Evolutionary conservation across 2,888 invertebrate genomes (phyloP).

Genomic region (Hypomecis punctinalis): DNA sequence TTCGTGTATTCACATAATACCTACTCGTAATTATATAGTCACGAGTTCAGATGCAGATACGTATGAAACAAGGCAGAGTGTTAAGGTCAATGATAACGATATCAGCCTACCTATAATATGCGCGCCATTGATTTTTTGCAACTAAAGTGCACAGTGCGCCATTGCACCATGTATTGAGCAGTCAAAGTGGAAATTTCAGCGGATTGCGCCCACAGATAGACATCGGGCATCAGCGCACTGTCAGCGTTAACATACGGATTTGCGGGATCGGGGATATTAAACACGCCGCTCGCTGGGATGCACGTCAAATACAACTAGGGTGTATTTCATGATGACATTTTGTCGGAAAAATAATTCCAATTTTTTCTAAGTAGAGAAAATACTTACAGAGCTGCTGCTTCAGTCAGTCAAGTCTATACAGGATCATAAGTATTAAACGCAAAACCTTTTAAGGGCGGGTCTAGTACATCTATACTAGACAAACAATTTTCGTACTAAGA

Average conservation of each 20-base stretch:
- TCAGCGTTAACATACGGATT: slow-evolving; percentile 72
- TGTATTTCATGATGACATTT: background rate
- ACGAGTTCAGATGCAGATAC: too few species aligned
- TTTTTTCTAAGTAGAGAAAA: background rate
- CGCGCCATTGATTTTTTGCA: background rate
- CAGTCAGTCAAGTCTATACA: too few species aligned
- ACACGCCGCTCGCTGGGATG: slow-evolving; percentile 54
- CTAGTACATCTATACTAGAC: too few species aligned
- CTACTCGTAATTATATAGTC: too few species aligned
- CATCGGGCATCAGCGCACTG: slow-evolving; percentile 59
- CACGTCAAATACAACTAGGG: slow-evolving; percentile 43
- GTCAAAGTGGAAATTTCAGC: slow-evolving; percentile 65
- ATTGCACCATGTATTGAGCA: slow-evolving; percentile 63
- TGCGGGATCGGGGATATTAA: slow-evolving; percentile 70
- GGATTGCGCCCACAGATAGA: slow-evolving; percentile 61
- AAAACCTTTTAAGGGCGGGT: too few species aligned
- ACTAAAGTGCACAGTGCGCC: slow-evolving; percentile 40
- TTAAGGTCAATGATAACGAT: too few species aligned
- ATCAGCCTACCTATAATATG: too few species aligned
- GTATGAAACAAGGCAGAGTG: too few species aligned
- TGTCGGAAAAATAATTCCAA: background rate
- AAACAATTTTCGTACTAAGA: too few species aligned
- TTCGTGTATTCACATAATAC: too few species aligned
- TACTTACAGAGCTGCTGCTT: too few species aligned
- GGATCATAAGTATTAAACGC: too few species aligned